phyloP scores from a whole-genome alignment of 1,140 invertebrate genomes.

The Cylas formicarius region DNA sequence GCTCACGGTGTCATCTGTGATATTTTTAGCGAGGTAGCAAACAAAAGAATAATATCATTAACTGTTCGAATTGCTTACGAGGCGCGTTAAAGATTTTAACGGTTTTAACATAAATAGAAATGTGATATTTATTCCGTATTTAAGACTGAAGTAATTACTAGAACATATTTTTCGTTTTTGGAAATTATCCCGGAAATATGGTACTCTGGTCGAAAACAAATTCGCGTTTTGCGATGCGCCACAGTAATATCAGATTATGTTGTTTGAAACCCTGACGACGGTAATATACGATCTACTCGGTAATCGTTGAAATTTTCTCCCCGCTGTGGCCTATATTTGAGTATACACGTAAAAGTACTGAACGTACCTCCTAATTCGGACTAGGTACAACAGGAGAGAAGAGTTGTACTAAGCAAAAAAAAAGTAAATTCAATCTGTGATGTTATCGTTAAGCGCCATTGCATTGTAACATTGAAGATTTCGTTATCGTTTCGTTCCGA shows the following conservation, averaged over 20 bases:
- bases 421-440: too few species aligned
- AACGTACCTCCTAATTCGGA: slow-evolving; percentile 36
- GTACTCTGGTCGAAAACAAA: too few species aligned
- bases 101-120: slow-evolving; percentile 32
- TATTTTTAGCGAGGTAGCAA: slow-evolving; percentile 40
- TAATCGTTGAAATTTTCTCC: too few species aligned
- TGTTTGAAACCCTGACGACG: too few species aligned
- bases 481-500: slow-evolving; percentile 10
- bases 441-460: slow-evolving; percentile 39
- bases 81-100: slow-evolving; percentile 24
- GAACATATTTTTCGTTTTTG: slow-evolving; percentile 37
- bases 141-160: slow-evolving; percentile 40
- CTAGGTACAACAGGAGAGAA: slow-evolving; percentile 26
- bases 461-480: slow-evolving; percentile 38
- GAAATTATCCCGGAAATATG: too few species aligned
- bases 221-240: too few species aligned
- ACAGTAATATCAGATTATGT: too few species aligned
- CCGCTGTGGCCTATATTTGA: too few species aligned
- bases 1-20: slow-evolving; percentile 40
- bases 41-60: slow-evolving; percentile 40
- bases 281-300: too few species aligned
- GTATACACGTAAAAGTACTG: too few species aligned
- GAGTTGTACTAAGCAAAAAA: too few species aligned
- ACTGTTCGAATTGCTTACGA: slow-evolving; percentile 37
- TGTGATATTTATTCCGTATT: slow-evolving; percentile 41